phyloP scores from a whole-genome alignment of 2,888 invertebrate species.

The Diploptera punctata region DNA sequence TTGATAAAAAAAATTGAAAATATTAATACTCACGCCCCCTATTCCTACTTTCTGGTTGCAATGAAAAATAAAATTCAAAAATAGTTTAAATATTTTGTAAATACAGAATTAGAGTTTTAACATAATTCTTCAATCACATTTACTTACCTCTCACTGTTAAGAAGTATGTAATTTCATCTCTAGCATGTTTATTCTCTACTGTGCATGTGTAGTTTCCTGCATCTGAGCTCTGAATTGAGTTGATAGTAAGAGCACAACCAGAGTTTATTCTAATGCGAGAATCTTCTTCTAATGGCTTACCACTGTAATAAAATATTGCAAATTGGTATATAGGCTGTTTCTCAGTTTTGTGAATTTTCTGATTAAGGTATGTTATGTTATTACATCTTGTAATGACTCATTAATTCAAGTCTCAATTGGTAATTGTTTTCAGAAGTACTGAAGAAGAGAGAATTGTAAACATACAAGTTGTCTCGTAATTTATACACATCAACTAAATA shows the following conservation, averaged over 20 bases:
- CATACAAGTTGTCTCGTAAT: too few species aligned
- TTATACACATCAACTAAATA: too few species aligned
- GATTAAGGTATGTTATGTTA: too few species aligned
- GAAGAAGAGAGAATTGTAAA: too few species aligned
- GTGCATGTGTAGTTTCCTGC: slow-evolving; percentile 90
- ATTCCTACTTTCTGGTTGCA: slow-evolving; percentile 36
- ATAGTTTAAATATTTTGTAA: background rate
- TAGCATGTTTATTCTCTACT: slow-evolving; percentile 64
- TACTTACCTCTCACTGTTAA: slow-evolving; percentile 44
- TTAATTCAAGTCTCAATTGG: too few species aligned
- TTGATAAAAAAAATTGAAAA: too few species aligned
- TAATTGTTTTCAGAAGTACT: too few species aligned
- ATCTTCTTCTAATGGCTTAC: slow-evolving; percentile 30
- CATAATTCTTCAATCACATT: background rate
- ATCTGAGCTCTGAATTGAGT: slow-evolving; percentile 74
- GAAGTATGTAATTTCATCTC: slow-evolving; percentile 50
- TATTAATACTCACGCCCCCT: slow-evolving; percentile 36
- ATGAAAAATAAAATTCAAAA: slow-evolving; percentile 27
- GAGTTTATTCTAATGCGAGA: slow-evolving; percentile 37
- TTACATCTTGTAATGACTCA: too few species aligned
- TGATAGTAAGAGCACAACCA: slow-evolving; percentile 51
- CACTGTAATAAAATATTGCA: slow-evolving; percentile 29
- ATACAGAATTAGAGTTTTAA: too few species aligned
- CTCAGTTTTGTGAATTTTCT: too few species aligned
- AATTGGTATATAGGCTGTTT: too few species aligned